Evolutionary conservation across 2,888 invertebrate species (phyloP), one percentile per base, ranked within the genome.

Genomic region (Limenitis camilla): DNA sequence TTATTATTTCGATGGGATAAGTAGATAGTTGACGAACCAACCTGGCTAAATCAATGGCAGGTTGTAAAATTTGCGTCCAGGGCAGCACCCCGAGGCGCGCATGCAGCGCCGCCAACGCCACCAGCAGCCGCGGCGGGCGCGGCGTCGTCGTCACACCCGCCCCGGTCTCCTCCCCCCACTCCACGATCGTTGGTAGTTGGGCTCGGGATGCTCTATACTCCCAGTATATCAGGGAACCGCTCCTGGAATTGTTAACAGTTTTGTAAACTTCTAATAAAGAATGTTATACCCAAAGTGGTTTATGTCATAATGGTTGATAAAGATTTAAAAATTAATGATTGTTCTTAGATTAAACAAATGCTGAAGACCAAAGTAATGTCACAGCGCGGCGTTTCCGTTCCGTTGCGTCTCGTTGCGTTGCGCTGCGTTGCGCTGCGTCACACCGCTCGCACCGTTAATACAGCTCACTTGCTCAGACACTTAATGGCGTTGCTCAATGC

Each of bases 171-270:
- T 30, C 38, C 9, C 78, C 79, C 76, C 83, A 81, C 64, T 81
- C 78, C 52, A 91, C 82, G 40, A 91, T 79, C 49, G 81, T 73
- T 5, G 92, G 90, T 31, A 64, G 61, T 56, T 67, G 67, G 10
- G 63, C 61, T 73, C 79, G 72, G 65, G 67, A 56, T 79, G 88
- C 55, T 7, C 90, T 85, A 72, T 93, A 94, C 74, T 92, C 91
- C 81, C 94, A 92, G 66, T 93, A 88, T 66, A 94, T 71, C 70
- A 94, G 77, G 45, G 92, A 89, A 2, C 94, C 94, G 63, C 92
- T 93, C 59, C 95, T 95, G 76, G 36, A 50, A 32, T 29, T 7
- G 10, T 35, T 36, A n/a, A 6, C 8, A 39, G 9, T 11, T 11
- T 2, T n/a, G 19, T 19, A 19, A 1, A 19, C 19, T 19, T 19